Base-by-base conservation (phyloP, 2,113 vertebrate species). In the Struthidea cinerea region DNA sequence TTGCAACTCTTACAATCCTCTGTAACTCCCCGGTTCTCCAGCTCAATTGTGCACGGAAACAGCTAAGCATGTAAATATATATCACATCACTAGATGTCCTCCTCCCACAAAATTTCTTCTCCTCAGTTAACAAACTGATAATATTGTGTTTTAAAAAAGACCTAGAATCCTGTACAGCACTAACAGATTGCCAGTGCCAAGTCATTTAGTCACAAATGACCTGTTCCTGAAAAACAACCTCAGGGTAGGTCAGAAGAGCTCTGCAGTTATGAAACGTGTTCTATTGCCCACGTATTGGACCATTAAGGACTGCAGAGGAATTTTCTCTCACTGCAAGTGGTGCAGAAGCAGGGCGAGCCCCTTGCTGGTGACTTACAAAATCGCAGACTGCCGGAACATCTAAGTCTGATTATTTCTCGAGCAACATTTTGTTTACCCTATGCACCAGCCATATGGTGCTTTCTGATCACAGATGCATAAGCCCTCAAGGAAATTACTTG, bases 51-150 rank as follows among this genome's bases (percentile, higher is more conserved):
- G 27, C 23, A 30, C 23, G 10, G 37, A 9, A 75, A 44, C 37
- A 59, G 42, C 77, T 44, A 60, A 46, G 63, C 41, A 21, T 95
- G 96, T 85, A 93, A 93, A 94, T 71, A 94, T n/a, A 65, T 11
- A 42, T 89, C 57, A 35, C 71, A 60, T 81, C 97, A 91, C 97
- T 97, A 97, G 96, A 92, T 97, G 97, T 95, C 97, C 80, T 90
- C 75, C 87, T 97, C n/a, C 33, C 46, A 93, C 95, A 92, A 89
- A 93, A 70, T 89, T 96, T 97, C 68, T 75, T 79, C 67, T 68
- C 32, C 42, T 75, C 41, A 11, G 33, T 46, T 73, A 61, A 65
- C 33, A 83, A 87, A 59, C 42, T 24, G 64, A 8, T 49, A 35
- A 63, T 55, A 30, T 3, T 20, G 17, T 68, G 18, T 64, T 92